Conservation (phyloP, 2,797 vertebrate genomes). For the Tokudaia tokunoshimensis region DNA sequence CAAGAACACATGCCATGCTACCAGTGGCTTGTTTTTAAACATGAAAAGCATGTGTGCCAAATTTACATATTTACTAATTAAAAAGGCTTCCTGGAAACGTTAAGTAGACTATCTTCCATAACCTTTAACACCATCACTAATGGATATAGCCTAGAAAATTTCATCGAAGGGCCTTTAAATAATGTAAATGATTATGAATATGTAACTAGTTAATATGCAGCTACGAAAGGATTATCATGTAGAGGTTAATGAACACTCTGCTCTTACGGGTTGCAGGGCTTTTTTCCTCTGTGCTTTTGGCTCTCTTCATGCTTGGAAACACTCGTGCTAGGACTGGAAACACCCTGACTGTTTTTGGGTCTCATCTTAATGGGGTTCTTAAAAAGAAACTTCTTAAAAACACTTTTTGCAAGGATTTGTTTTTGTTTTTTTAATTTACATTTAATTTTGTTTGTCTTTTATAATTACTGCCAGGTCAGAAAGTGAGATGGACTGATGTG, state of each 20-base stretch:
- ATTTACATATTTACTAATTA: slow-evolving; percentile 93
- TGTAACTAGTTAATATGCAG: slow-evolving; percentile 94
- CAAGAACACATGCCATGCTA: slow-evolving; percentile 80
- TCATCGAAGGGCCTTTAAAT: slow-evolving; percentile 91
- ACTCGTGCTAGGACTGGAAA: slow-evolving; percentile 83
- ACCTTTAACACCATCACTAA: slow-evolving; percentile 92
- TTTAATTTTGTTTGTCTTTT: slow-evolving; percentile 81
- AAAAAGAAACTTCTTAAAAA: slow-evolving; percentile 81
- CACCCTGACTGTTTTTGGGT: slow-evolving; percentile 81
- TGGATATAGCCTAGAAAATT: slow-evolving; percentile 91
- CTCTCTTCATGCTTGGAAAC: slow-evolving; percentile 88
- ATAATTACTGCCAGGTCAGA: slow-evolving; percentile 75
- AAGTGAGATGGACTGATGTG: slow-evolving; percentile 69
- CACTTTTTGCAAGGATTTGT: slow-evolving; percentile 77
- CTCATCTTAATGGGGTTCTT: slow-evolving; percentile 80
- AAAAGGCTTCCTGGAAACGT: slow-evolving; percentile 90
- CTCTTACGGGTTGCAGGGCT: slow-evolving; percentile 88
- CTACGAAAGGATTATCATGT: slow-evolving; percentile 90
- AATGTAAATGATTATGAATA: slow-evolving; percentile 93
- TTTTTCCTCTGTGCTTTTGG: slow-evolving; percentile 87
- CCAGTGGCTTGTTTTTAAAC: slow-evolving; percentile 83
- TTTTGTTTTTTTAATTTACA: slow-evolving; percentile 73
- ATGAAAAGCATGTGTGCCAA: slow-evolving; percentile 85
- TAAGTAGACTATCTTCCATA: slow-evolving; percentile 90
- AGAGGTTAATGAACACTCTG: slow-evolving; percentile 92